Evolutionary conservation across 1,140 invertebrate species (phyloP), one percentile per base, ranked within the genome.

Genomic region (Psilanteris sp.): DNA sequence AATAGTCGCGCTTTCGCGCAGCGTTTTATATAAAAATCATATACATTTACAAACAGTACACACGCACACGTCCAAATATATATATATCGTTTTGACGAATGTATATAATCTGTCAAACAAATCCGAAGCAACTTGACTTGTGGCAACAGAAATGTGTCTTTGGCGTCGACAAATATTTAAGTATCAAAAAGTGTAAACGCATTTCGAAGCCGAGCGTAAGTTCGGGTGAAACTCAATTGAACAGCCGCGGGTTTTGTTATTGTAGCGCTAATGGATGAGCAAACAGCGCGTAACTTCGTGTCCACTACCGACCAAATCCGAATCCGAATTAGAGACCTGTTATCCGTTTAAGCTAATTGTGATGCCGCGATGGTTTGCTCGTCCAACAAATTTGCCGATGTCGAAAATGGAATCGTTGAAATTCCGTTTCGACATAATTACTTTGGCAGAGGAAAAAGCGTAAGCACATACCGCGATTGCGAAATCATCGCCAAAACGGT

Each of bases 201-300:
- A 37, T 39, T 54, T 71, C 32, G 37, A 62, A 48, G 55, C 46
- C 55, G 31, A 54, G 67, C 66, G 54, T 59, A 70, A 70, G 66
- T 61, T 70, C 54, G 52, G 66, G 66, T 70, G 66, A 70, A 70
- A 70, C 54, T 50, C 50, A 34, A 52, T 5, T 8, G 57, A 67
- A 50, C 52, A 20, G 20, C 48, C 61, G 44, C 20, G 32, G 54
- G 37, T 43, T 54, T 73, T 79, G 74, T 77, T 79, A 79, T 79
- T 77, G 73, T 79, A 77, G 72, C 57, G 74, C 73, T 77, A 79
- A 79, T 77, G 77, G 77, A 79, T 79, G 62, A 62, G 73, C 68
- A 79, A 79, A 79, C 52, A 79, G 18, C 48, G 67, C 59, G 59
- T 70, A 52, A 59, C 66, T 52, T 34, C 44, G 54, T 43, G 43